phyloP scores from a whole-genome alignment of 2,888 invertebrate genomes.

The Philereme vetulata region DNA sequence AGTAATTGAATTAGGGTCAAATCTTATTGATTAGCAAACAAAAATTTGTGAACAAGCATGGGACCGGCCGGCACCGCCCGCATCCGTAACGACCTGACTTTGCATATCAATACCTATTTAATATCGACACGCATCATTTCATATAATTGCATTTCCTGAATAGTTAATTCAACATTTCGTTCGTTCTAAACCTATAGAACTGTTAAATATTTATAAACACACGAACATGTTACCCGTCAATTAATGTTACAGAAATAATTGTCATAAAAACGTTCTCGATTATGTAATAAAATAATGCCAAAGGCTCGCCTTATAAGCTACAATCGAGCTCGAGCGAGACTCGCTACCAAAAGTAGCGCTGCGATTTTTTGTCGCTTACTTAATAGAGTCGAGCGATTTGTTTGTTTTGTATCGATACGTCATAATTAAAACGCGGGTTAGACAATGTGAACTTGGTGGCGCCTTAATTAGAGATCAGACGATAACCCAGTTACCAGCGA shows the following conservation, averaged over 20 bases:
- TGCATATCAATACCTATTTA: conserved; percentile 81
- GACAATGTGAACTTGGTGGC: conserved; percentile 48
- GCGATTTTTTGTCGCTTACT: conserved; percentile 47
- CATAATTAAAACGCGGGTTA: conserved; percentile 47
- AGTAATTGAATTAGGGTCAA: conserved; percentile 72
- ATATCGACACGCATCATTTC: conserved; percentile 81
- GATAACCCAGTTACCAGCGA: conserved; percentile 59
- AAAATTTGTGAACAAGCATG: conserved; percentile 71
- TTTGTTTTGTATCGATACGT: conserved; percentile 55
- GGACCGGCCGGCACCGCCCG: conserved; percentile 68
- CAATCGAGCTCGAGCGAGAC: conserved; percentile 44
- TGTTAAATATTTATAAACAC: conserved; percentile 66
- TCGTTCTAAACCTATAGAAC: conserved; percentile 40
- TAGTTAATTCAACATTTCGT: conserved; percentile 54
- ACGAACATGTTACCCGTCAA: conserved; percentile 70
- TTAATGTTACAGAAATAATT: conserved; percentile 74
- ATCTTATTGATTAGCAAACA: conserved; percentile 75
- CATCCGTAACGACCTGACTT: conserved; percentile 69
- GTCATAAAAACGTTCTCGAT: conserved; percentile 68
- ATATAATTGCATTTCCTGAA: conserved; percentile 79
- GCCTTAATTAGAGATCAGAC: conserved; percentile 57
- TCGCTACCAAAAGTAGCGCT: conserved; percentile 54
- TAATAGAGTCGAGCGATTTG: conserved; percentile 45
- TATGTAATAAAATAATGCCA: conserved; percentile 69
- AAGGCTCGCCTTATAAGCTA: conserved; percentile 58